Evolutionary conservation across 2,888 invertebrate genomes (phyloP), one percentile per base, ranked within the genome.

Genomic region (Acrocera orbiculus): DNA sequence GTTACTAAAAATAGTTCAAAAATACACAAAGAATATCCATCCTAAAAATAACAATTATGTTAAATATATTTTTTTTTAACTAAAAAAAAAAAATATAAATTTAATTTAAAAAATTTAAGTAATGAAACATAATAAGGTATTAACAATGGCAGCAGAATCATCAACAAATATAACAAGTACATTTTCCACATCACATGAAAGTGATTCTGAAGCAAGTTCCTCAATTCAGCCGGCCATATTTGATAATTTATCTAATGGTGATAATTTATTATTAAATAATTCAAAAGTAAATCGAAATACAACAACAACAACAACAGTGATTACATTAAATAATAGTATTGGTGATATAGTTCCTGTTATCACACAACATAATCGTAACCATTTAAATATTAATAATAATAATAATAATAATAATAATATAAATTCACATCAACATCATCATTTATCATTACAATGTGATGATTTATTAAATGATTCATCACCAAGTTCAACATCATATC

Each of bases 91-190:
- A n/a, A n/a, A n/a, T n/a, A n/a, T n/a, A n/a, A n/a, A n/a, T n/a
- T n/a, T n/a, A n/a, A n/a, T n/a, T 11, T 2, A 11, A 29, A 29
- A 17, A n/a, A 5, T 15, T n/a, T 7, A 19, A 30, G 11, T 22
- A 20, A 32, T 32, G 32, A 29, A 32, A 27, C 29, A 32, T 14
- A 27, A 32, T 27, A 23, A 25, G 29, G 22, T 19, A 27, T 28
- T 20, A 17, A 29, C 32, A 37, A 40, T 40, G 40, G 35, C 40
- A 23, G 35, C 40, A 24, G 14, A 37, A 33, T 40, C 40, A 25
- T 36, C 40, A 22, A 39, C 36, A 16, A 23, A 34, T 11, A 14
- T 17, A 17, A 22, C 32, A 25, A 32, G 14, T 9, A 20, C 24
- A 29, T 28, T 29, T 9, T 19, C 34, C 24, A 22, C 32, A 15